Conservation (phyloP, 2,113 vertebrate species). For the Proteles cristata region DNA sequence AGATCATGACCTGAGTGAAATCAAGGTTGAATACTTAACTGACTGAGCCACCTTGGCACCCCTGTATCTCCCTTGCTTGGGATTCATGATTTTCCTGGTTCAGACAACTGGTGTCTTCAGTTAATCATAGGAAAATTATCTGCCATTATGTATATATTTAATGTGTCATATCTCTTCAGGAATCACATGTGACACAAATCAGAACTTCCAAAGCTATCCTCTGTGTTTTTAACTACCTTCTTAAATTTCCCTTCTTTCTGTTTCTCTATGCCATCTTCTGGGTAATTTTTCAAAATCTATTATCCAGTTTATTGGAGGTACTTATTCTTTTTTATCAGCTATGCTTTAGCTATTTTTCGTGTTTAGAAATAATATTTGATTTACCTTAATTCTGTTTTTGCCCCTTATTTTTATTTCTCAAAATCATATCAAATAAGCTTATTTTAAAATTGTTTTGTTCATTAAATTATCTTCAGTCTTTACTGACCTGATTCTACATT, state of each 20-base stretch:
- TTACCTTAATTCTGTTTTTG: background rate
- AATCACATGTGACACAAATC: background rate
- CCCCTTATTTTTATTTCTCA: background rate
- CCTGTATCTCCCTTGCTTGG: background rate
- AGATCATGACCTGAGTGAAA: too few species aligned
- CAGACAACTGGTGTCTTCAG: fast-evolving
- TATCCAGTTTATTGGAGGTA: background rate
- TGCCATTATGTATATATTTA: background rate
- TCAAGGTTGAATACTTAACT: too few species aligned
- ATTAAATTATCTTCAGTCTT: background rate
- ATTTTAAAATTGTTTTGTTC: background rate
- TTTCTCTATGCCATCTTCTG: background rate
- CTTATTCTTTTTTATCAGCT: background rate
- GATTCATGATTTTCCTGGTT: background rate
- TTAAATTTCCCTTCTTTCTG: background rate
- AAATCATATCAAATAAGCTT: background rate
- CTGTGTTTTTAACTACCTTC: background rate
- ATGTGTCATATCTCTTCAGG: background rate
- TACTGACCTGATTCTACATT: background rate
- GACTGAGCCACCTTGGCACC: too few species aligned
- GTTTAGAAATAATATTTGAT: background rate
- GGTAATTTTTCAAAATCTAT: background rate
- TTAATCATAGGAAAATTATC: background rate
- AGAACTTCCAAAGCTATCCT: background rate
- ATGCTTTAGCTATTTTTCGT: background rate